These are phyloP conservation scores for Microcebus lehilahytsara DNA, from an alignment of 2,113 vertebrate species.

Conservation along the genomic window DNA sequence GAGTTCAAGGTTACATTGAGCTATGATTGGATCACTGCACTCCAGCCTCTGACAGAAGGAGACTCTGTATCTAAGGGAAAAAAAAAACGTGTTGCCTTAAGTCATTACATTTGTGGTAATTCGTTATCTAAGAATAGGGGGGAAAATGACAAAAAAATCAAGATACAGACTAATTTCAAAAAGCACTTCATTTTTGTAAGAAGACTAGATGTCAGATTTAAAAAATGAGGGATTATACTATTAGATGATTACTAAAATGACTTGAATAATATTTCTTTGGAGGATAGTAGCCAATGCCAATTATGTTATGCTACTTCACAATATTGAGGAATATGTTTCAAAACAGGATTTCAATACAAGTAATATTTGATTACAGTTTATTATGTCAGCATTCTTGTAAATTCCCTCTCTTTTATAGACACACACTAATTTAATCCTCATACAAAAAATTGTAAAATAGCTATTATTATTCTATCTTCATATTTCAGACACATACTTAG, in stretches of 20 bases:
- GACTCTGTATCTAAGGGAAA: too few relatives aligned
- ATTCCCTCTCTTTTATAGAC: neutral
- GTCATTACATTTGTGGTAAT: neutral
- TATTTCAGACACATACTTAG: neutral
- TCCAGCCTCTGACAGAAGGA: too few relatives aligned
- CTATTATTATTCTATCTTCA: neutral
- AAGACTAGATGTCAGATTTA: neutral
- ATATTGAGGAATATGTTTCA: neutral
- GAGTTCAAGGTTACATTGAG: too few relatives aligned
- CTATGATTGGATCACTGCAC: too few relatives aligned
- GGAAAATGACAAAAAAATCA: neutral
- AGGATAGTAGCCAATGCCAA: neutral
- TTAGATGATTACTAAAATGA: neutral
- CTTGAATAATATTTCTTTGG: neutral
- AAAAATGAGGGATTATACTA: neutral
- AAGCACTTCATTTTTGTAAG: neutral
- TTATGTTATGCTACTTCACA: neutral
- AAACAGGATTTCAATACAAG: neutral
- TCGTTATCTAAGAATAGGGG: neutral
- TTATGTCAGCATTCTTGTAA: neutral
- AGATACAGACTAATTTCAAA: neutral
- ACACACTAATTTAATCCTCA: neutral
- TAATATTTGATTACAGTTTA: neutral
- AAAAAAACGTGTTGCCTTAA: neutral
- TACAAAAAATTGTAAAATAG: neutral